Percentiles rank a stretch among this genome's conserved stretches.
Evolutionary conservation across 1,140 invertebrate species (phyloP).

Genomic region (Drosophila sucinea): DNA sequence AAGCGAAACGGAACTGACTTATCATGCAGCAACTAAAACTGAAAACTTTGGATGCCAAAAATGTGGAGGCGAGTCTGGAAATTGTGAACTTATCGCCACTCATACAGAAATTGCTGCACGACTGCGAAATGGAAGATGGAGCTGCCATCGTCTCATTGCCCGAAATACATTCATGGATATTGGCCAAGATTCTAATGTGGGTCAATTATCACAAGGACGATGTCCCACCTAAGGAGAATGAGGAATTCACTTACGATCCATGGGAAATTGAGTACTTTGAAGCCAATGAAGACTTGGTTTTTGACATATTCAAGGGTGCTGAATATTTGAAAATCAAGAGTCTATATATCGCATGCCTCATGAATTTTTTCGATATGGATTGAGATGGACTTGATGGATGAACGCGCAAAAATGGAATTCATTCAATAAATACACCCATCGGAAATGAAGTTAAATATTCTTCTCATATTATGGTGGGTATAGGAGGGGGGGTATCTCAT

Average conservation of each 20-base stretch:
- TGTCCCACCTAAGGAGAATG: constrained; percentile 94
- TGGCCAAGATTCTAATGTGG: constrained; percentile 98
- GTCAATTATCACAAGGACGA: constrained; percentile 97
- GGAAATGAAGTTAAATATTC: too few relatives aligned
- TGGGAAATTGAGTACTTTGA: constrained; percentile 99
- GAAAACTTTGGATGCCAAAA: constrained; percentile 97
- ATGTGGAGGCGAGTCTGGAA: constrained; percentile 97
- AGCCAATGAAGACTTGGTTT: constrained; percentile 97
- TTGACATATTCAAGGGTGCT: constrained; percentile 96
- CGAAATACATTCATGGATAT: constrained; percentile 98
- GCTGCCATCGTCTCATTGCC: constrained; percentile 97
- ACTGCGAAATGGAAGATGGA: constrained; percentile 95
- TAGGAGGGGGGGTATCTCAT: too few relatives aligned
- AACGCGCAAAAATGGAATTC: too few relatives aligned
- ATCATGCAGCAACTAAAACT: constrained; percentile 93
- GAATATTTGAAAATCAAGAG: constrained; percentile 99
- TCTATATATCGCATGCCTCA: constrained; percentile 97
- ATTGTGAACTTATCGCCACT: constrained; percentile 98
- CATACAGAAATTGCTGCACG: constrained; percentile 99
- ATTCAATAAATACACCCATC: too few relatives aligned
- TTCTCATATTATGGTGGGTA: too few relatives aligned
- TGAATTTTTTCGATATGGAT: constrained; percentile 98
- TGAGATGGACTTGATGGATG: too few relatives aligned
- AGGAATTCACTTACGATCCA: constrained; percentile 92
- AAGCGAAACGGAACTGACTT: too few relatives aligned